Percentiles rank a stretch among this genome's conserved stretches.
These are phyloP conservation scores for Rhadinocentrus ornatus DNA, from an alignment of 2,797 vertebrate species.

Conservation along the genomic window DNA sequence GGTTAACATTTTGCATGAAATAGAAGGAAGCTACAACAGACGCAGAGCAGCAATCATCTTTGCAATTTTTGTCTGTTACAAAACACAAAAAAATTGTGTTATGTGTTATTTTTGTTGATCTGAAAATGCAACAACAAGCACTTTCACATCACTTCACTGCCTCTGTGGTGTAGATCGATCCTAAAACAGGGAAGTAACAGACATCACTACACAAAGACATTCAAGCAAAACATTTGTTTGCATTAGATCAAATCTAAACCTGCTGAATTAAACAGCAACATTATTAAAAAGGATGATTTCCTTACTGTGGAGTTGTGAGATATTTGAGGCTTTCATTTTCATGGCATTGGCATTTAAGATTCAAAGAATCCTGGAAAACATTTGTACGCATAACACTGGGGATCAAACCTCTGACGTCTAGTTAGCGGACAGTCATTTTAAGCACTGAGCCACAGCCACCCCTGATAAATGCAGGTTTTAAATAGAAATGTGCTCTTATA, in stretches of 20 bases:
- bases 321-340: no score
- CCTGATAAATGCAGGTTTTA: no score
- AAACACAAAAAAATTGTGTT: rapidly evolving
- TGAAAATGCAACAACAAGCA: slow-evolving; percentile 13
- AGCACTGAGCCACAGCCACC: no score
- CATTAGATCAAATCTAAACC: background rate
- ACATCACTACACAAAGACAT: background rate
- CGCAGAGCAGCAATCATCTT: background rate
- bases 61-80: slow-evolving; percentile 1
- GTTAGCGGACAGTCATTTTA: no score
- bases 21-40: background rate
- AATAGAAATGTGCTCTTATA: no score
- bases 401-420: no score
- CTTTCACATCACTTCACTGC: slow-evolving; percentile 30
- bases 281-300: no score
- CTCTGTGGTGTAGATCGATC: background rate
- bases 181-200: slow-evolving; percentile 13
- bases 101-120: slow-evolving; percentile 6
- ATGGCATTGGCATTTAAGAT: no score
- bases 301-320: no score
- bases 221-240: no score
- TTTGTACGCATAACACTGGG: no score
- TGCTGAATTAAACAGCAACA: background rate
- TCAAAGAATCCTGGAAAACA: no score
- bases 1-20: background rate